A percentile compares a stretch with the other conserved stretches of the same genome.
Conservation (phyloP, 1,140 invertebrate genomes). For the Drosophila saltans region DNA sequence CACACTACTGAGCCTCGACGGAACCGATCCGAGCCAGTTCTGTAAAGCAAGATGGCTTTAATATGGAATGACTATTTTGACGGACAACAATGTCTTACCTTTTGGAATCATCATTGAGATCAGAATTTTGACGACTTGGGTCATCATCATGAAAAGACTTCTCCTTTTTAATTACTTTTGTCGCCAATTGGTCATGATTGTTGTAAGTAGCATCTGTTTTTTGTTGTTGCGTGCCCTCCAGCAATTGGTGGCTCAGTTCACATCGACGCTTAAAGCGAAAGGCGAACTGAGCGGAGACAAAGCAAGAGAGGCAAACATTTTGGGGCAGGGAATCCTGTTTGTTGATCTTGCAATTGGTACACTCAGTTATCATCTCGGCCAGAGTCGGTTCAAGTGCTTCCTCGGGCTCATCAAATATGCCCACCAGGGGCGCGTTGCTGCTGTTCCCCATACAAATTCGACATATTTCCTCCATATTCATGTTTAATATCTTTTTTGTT, state of each 20-base stretch:
- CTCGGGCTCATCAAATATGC: slow-evolving; percentile 8
- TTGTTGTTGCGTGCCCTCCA: neutral
- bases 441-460: slow-evolving; percentile 2
- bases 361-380: slow-evolving; percentile 10
- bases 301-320: slow-evolving; percentile 11
- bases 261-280: slow-evolving; percentile 10
- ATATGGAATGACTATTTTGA: neutral
- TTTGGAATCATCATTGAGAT: slow-evolving; percentile 8
- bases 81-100: neutral
- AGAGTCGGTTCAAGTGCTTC: slow-evolving; percentile 8
- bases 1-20: neutral
- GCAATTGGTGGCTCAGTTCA: slow-evolving; percentile 3
- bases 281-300: slow-evolving; percentile 12
- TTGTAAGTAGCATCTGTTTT: slow-evolving; percentile 8
- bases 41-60: neutral
- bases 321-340: slow-evolving; percentile 12
- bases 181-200: slow-evolving; percentile 7
- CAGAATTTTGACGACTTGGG: neutral
- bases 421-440: neutral
- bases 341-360: slow-evolving; percentile 9
- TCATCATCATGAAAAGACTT: slow-evolving; percentile 5
- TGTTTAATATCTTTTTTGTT: neutral
- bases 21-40: neutral
- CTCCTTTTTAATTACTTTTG: neutral
- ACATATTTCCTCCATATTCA: slow-evolving; percentile 12